These are phyloP conservation scores for Cephalopholis sonnerati DNA, from an alignment of 2,113 vertebrate genomes.

Conservation along the genomic window DNA sequence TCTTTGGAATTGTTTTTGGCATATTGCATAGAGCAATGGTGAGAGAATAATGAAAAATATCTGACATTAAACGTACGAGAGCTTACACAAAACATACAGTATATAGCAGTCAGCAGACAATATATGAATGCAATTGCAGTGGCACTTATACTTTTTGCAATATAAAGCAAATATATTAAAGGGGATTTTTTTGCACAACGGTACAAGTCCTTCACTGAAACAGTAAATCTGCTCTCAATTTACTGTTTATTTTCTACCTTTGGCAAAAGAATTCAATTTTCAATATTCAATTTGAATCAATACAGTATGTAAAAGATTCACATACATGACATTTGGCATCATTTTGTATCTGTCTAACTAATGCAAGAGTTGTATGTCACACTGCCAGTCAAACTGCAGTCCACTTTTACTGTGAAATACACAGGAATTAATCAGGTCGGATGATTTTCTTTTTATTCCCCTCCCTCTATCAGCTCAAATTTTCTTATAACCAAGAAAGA, in stretches of 20 bases:
- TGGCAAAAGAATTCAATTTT: slow-evolving; percentile 61
- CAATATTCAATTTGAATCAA: slow-evolving; percentile 72
- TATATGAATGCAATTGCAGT: slow-evolving; percentile 72
- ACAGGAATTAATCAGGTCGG: slow-evolving; percentile 17
- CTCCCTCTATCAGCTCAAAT: slow-evolving; percentile 11
- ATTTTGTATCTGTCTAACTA: slow-evolving; percentile 16
- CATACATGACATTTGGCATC: slow-evolving; percentile 51
- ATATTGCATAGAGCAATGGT: slow-evolving; percentile 69
- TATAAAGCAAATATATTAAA: slow-evolving; percentile 83
- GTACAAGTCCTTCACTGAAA: slow-evolving; percentile 47
- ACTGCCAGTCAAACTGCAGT: slow-evolving; percentile 30
- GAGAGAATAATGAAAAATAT: slow-evolving; percentile 70
- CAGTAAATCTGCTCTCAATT: slow-evolving; percentile 39
- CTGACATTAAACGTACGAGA: slow-evolving; percentile 61
- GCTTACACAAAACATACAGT: slow-evolving; percentile 48
- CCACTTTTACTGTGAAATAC: slow-evolving; percentile 24
- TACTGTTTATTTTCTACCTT: slow-evolving; percentile 51
- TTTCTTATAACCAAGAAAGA: slow-evolving; percentile 62
- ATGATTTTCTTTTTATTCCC: slow-evolving; percentile 14
- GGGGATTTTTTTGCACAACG: slow-evolving; percentile 53
- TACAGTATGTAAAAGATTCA: slow-evolving; percentile 52
- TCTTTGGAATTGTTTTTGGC: slow-evolving; percentile 69
- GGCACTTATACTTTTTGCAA: slow-evolving; percentile 69
- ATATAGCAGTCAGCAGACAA: slow-evolving; percentile 54
- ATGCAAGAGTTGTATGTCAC: not conserved